Evolutionary conservation across 2,888 invertebrate genomes (phyloP).

Genomic region (Drosophila dives): DNA sequence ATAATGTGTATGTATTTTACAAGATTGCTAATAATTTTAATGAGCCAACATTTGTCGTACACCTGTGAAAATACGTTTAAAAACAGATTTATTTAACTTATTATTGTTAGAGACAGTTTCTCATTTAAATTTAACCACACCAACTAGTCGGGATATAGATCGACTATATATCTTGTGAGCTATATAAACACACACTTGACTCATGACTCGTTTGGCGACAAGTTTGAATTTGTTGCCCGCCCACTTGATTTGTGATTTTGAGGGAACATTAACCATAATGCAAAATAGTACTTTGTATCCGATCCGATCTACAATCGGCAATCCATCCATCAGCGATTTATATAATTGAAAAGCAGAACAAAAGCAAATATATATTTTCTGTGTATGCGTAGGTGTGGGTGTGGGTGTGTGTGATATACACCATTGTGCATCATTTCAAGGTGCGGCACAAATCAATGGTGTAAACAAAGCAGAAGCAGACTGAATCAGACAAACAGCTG

Average conservation of each 20-base stretch:
- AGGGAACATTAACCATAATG: constrained; percentile 37
- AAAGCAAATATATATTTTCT: background rate
- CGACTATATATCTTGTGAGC: constrained; percentile 1
- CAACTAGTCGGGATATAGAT: constrained; percentile 37
- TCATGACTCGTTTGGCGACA: constrained; percentile 27
- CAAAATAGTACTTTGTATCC: constrained; percentile 20
- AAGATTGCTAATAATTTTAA: constrained; percentile 72
- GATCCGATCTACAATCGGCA: constrained; percentile 19
- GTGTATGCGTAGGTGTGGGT: background rate
- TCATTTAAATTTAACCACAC: constrained; percentile 66
- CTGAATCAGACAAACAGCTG: constrained; percentile 3
- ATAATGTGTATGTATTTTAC: constrained; percentile 30
- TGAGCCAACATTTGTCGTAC: constrained; percentile 73
- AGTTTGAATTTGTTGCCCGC: constrained; percentile 34
- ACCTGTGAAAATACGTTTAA: constrained; percentile 76
- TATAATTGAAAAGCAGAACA: constrained; percentile 37
- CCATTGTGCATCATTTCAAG: constrained; percentile 62
- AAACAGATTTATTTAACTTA: constrained; percentile 72
- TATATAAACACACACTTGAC: constrained; percentile 9
- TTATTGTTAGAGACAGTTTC: constrained; percentile 54
- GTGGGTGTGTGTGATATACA: constrained; percentile 7
- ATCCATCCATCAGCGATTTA: constrained; percentile 46
- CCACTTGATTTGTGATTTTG: constrained; percentile 37
- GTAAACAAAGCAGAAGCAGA: constrained; percentile 67
- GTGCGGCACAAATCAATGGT: constrained; percentile 75